Conservation (phyloP, 2,113 vertebrate species). For the Xiphophorus maculatus region DNA sequence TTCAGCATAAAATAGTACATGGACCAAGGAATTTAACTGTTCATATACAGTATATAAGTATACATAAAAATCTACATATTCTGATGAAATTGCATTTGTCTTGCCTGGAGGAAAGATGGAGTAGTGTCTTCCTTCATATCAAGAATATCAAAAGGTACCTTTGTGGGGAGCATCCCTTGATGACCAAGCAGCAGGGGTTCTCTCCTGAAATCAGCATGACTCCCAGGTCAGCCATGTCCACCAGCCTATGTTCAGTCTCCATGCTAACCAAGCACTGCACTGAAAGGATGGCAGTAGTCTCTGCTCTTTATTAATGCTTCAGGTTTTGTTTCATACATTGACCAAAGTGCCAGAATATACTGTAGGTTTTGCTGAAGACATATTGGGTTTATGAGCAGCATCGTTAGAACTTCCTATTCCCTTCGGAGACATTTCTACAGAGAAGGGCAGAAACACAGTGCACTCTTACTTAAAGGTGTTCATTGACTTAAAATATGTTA, state of each 20-base stretch:
- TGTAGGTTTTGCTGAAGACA: background rate
- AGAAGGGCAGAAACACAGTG: no score
- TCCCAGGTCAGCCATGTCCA: background rate
- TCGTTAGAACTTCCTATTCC: no score
- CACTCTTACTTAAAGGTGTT: no score
- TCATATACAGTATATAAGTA: no score
- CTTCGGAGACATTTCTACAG: no score
- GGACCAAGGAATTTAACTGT: no score
- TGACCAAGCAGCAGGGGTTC: background rate
- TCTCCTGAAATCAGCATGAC: background rate
- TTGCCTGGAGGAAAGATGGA: background rate
- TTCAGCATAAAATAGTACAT: no score
- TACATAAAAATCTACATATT: background rate
- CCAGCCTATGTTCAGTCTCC: background rate
- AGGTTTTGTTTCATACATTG: background rate
- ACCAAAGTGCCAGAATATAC: background rate
- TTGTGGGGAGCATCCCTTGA: background rate
- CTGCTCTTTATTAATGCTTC: background rate
- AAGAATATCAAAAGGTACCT: background rate
- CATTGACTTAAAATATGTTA: no score
- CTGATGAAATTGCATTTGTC: background rate
- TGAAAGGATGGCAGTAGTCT: background rate
- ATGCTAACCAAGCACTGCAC: background rate
- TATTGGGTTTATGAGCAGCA: no score
- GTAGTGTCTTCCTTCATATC: background rate